phyloP scores from a whole-genome alignment of 2,797 vertebrate species.

The Arctocebus calabarensis region DNA sequence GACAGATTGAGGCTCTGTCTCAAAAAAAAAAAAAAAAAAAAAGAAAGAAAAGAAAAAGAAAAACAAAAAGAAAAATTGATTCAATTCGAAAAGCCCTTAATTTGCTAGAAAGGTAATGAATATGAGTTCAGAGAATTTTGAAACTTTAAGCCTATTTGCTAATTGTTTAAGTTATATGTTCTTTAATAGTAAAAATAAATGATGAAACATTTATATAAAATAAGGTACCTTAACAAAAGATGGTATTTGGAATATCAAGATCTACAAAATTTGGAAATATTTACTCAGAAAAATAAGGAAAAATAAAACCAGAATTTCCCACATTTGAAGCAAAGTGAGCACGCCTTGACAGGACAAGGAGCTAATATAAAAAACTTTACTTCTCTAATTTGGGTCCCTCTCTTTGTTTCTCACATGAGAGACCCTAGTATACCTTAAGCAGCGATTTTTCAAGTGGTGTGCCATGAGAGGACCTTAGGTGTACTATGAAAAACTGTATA shows the following conservation, averaged over 20 bases:
- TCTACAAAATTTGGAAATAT: neutral
- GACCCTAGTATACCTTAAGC: slow-evolving; percentile 75
- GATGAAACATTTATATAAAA: neutral
- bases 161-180: slow-evolving; percentile 57
- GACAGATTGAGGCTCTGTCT: too few relatives aligned
- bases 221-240: neutral
- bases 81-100: slow-evolving; percentile 81
- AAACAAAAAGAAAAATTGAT: slow-evolving; percentile 79
- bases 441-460: too few relatives aligned
- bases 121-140: slow-evolving; percentile 63
- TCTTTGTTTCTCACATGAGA: slow-evolving; percentile 73
- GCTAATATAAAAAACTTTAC: slow-evolving; percentile 77
- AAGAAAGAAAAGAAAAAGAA: too few relatives aligned
- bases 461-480: too few relatives aligned
- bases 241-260: neutral
- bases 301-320: neutral
- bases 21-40: too few relatives aligned
- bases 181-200: slow-evolving; percentile 43
- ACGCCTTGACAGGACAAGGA: slow-evolving; percentile 81
- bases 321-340: slow-evolving; percentile 70
- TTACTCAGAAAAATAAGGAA: slow-evolving; percentile 39
- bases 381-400: slow-evolving; percentile 71
- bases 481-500: too few relatives aligned
- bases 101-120: slow-evolving; percentile 78
- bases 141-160: slow-evolving; percentile 71